Evolutionary conservation across 2,888 invertebrate species (phyloP).

Genomic region (Meiosimyza decipiens): DNA sequence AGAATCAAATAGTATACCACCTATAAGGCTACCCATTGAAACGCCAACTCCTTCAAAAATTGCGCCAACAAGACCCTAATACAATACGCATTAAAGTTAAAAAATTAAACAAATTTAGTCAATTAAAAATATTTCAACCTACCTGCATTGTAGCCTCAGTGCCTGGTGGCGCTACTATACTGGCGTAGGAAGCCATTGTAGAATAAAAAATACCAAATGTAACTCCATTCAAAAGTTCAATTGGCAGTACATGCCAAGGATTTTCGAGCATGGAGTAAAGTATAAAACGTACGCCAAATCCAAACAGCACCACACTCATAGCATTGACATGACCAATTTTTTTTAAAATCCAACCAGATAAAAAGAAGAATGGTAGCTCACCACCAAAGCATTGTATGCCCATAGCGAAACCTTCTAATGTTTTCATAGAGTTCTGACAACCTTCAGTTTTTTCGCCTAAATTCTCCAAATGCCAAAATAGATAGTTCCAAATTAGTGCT

Average conservation of each 20-base stretch:
- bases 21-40: conserved; percentile 81
- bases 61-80: conserved; percentile 84
- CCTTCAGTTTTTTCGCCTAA: conserved; percentile 67
- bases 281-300: conserved; percentile 83
- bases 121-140: conserved; percentile 45
- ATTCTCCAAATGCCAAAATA: conserved; percentile 87
- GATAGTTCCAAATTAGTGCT: conserved; percentile 87
- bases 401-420: conserved; percentile 78
- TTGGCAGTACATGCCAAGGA: conserved; percentile 86
- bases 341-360: conserved; percentile 81
- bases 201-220: conserved; percentile 90
- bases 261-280: conserved; percentile 82
- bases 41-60: conserved; percentile 89
- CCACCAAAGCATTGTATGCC: conserved; percentile 85
- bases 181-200: conserved; percentile 89
- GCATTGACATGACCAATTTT: conserved; percentile 84
- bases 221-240: conserved; percentile 88
- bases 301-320: conserved; percentile 84
- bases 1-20: conserved; percentile 76
- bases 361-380: conserved; percentile 87
- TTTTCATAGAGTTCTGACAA: conserved; percentile 74
- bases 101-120: conserved; percentile 25
- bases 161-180: conserved; percentile 83
- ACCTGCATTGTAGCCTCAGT: conserved; percentile 89
- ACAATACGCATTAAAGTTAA: conserved; percentile 11